Conservation (phyloP, 2,888 invertebrate species). For the Lochmaea crataegi region DNA sequence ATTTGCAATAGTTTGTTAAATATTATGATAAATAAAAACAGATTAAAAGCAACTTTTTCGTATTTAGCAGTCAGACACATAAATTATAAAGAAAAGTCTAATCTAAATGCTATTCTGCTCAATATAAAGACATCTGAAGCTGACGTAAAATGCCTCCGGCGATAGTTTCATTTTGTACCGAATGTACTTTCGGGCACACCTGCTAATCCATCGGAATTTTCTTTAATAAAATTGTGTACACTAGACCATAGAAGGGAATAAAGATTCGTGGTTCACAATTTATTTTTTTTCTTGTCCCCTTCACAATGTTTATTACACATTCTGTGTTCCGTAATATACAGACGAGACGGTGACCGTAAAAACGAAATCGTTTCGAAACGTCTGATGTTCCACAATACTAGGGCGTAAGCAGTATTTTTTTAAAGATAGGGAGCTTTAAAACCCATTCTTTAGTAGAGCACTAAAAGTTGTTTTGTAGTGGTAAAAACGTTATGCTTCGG, state of each 20-base stretch:
- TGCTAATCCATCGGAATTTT: constrained; percentile 35
- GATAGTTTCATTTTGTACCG: constrained; percentile 29
- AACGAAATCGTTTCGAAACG: constrained; percentile 49
- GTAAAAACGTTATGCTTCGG: neutral
- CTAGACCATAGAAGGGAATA: constrained; percentile 36
- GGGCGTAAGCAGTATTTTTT: constrained; percentile 17
- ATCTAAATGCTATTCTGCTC: neutral
- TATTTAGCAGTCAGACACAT: no score
- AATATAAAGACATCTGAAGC: neutral
- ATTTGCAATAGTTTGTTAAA: neutral
- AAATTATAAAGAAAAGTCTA: no score
- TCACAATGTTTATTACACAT: constrained; percentile 54
- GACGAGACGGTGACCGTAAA: constrained; percentile 52
- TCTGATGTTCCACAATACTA: constrained; percentile 36
- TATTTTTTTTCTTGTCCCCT: constrained; percentile 39
- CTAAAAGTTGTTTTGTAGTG: neutral
- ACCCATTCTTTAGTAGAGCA: neutral
- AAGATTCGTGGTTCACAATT: constrained; percentile 22
- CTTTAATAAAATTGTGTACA: constrained; percentile 45
- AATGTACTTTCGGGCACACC: constrained; percentile 32
- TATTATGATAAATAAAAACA: neutral
- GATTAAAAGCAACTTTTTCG: no score
- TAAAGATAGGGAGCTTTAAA: constrained; percentile 5
- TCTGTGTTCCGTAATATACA: constrained; percentile 53
- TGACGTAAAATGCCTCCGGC: neutral